These are phyloP conservation scores for Ceyx margarethae DNA, from an alignment of 2,113 vertebrate species.

Conservation along the genomic window DNA sequence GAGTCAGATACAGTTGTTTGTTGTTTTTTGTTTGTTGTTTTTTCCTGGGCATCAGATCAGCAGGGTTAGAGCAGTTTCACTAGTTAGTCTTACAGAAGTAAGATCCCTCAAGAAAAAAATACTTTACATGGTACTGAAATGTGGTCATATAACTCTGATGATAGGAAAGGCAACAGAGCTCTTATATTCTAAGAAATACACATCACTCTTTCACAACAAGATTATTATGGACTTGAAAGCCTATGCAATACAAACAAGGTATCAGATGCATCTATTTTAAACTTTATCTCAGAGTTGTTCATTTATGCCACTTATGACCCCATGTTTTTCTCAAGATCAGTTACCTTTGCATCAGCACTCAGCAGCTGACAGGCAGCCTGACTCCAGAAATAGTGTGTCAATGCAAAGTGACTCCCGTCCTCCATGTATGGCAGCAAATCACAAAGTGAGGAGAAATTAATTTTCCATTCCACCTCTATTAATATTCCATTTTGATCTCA, in stretches of 20 bases:
- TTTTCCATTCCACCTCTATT: slow-evolving; percentile 65
- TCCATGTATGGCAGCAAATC: slow-evolving; percentile 30
- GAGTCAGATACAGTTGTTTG: not conserved
- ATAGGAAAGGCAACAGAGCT: not conserved
- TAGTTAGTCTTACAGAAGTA: not conserved
- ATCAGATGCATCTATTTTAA: slow-evolving; percentile 58
- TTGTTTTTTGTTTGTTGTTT: not conserved
- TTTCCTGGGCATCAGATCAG: not conserved
- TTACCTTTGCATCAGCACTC: slow-evolving; percentile 67
- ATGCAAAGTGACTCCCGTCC: slow-evolving; percentile 11
- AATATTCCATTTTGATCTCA: slow-evolving; percentile 49
- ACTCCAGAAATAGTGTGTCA: slow-evolving; percentile 48
- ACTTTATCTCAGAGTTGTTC: slow-evolving; percentile 8
- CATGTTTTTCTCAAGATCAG: slow-evolving; percentile 52
- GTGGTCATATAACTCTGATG: not conserved
- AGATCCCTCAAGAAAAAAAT: not conserved
- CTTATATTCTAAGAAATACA: not conserved
- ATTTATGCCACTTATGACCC: slow-evolving; percentile 18
- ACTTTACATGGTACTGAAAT: not conserved
- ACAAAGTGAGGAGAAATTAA: slow-evolving; percentile 49
- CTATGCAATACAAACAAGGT: slow-evolving; percentile 10
- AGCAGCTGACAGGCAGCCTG: slow-evolving; percentile 52
- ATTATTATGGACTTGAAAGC: not conserved
- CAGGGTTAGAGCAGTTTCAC: not conserved
- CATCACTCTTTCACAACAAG: not conserved